Conservation (phyloP, 2,888 invertebrate species). For the Mimachlamys varia region DNA sequence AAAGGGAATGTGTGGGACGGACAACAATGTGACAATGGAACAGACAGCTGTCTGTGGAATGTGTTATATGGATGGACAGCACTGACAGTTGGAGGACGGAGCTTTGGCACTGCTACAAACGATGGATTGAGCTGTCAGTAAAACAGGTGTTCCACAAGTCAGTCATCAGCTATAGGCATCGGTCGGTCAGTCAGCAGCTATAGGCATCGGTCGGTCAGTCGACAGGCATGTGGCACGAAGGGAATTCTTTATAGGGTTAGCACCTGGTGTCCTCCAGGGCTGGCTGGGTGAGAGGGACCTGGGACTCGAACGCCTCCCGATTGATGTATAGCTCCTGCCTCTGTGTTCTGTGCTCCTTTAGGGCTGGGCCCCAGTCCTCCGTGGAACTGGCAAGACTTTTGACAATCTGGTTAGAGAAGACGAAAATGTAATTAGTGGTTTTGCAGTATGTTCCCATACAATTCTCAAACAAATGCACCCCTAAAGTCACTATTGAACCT, state of each 20-base stretch:
- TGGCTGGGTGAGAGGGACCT: slow-evolving; percentile 59
- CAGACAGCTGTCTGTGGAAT: not conserved
- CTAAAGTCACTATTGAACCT: too few relatives aligned
- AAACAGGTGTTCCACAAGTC: not conserved
- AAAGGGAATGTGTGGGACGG: not conserved
- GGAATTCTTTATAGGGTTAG: not conserved
- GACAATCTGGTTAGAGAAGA: slow-evolving; percentile 66
- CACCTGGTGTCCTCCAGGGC: slow-evolving; percentile 32
- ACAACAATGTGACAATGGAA: not conserved
- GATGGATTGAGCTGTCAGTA: not conserved
- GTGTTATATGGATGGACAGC: not conserved
- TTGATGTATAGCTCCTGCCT: slow-evolving; percentile 49
- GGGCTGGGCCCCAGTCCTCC: slow-evolving; percentile 78
- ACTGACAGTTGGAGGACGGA: not conserved
- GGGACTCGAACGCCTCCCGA: slow-evolving; percentile 62
- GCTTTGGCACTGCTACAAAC: not conserved
- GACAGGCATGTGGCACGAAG: not conserved
- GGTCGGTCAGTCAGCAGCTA: not conserved
- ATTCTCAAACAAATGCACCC: too few relatives aligned
- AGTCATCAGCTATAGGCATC: not conserved
- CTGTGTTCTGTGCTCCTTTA: slow-evolving; percentile 64
- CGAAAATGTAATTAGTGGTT: too few relatives aligned
- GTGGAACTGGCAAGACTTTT: slow-evolving; percentile 71
- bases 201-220: not conserved
- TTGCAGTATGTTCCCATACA: too few relatives aligned